A percentile compares a stretch with the other conserved stretches of the same genome.
These are phyloP conservation scores for Carapus acus DNA, from an alignment of 2,797 vertebrate species.

Conservation along the genomic window DNA sequence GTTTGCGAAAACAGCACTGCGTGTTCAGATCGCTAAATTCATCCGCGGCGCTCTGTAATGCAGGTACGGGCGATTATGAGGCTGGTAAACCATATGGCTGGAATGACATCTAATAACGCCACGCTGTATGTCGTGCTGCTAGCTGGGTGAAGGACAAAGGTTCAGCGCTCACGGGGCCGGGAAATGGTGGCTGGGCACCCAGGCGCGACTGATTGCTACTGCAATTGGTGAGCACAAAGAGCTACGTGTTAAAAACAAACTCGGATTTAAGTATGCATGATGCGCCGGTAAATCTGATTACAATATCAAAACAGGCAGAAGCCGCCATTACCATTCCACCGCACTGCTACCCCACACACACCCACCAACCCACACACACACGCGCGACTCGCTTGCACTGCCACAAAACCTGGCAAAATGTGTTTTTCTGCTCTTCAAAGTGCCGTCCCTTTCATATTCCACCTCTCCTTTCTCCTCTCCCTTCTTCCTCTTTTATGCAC, in stretches of 20 bases:
- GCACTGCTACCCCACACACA: conserved; percentile 25
- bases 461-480: conserved; percentile 2
- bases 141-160: conserved; percentile 62
- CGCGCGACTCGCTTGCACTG: conserved; percentile 23
- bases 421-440: conserved; percentile 21
- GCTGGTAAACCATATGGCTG: conserved; percentile 58
- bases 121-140: conserved; percentile 44
- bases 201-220: conserved; percentile 55
- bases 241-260: conserved; percentile 45
- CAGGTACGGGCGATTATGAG: conserved; percentile 45
- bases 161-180: conserved; percentile 48
- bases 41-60: conserved; percentile 44
- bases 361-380: no score
- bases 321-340: conserved; percentile 35
- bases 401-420: conserved; percentile 31
- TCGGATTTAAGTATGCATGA: conserved; percentile 48
- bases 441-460: conserved; percentile 40
- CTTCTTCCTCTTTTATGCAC: conserved; percentile 42
- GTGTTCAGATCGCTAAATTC: conserved; percentile 51
- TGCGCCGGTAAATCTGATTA: conserved; percentile 51
- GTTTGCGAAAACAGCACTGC: conserved; percentile 50
- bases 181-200: conserved; percentile 44
- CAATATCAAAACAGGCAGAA: conserved; percentile 36
- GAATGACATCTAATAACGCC: conserved; percentile 58
- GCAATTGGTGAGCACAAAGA: conserved; percentile 51